These are phyloP conservation scores for Cephus spinipes DNA, from an alignment of 2,888 invertebrate genomes.

Conservation along the genomic window DNA sequence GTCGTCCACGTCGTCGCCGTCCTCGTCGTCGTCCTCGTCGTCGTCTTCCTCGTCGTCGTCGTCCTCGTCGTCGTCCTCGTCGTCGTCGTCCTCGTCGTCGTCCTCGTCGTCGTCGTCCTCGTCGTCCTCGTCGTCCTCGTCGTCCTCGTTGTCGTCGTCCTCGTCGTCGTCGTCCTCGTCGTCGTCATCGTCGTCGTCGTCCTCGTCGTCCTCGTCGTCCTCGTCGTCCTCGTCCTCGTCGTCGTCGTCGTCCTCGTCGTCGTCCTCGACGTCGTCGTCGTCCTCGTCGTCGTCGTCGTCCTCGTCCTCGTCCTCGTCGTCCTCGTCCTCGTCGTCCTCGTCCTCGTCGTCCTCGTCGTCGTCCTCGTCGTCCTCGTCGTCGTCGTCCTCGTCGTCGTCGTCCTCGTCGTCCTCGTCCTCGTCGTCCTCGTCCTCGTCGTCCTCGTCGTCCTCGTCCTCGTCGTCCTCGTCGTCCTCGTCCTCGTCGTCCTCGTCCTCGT, in stretches of 20 bases:
- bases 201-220: slow-evolving; percentile 1
- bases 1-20: no score
- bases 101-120: no score
- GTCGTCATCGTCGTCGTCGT: neutral
- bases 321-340: neutral
- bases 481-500: slow-evolving; percentile 1
- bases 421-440: neutral
- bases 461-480: neutral
- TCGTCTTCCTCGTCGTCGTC: no score
- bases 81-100: neutral
- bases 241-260: neutral
- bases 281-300: no score
- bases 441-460: neutral
- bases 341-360: slow-evolving; percentile 1
- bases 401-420: neutral
- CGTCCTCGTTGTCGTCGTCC: neutral
- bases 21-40: no score
- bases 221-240: neutral
- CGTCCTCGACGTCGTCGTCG: neutral
- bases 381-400: neutral
- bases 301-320: slow-evolving; percentile 1
- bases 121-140: no score
- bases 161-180: neutral
- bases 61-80: neutral
- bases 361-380: neutral